Percentiles rank a stretch among this genome's conserved stretches.
Evolutionary conservation across 2,888 invertebrate genomes (phyloP).

Genomic region (Pycnomerus fuliginosus): DNA sequence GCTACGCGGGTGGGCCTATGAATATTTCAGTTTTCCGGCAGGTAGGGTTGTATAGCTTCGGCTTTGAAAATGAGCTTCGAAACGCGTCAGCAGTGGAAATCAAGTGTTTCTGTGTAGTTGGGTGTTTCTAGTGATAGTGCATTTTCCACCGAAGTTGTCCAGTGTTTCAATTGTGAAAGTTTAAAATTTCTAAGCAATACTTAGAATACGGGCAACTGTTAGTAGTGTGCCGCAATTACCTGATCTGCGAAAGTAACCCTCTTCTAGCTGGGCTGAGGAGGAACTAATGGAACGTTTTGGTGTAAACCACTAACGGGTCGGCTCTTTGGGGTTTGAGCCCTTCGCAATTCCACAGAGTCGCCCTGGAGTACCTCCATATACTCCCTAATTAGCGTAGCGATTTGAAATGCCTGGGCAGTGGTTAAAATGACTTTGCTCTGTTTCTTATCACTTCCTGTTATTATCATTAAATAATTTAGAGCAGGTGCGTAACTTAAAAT

Average conservation of each 20-base stretch:
- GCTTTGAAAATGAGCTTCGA: no score
- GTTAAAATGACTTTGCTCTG: conserved; percentile 90
- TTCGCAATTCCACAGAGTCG: conserved; percentile 41
- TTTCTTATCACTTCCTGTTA: conserved; percentile 86
- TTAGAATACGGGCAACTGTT: conserved; percentile 9
- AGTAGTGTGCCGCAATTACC: conserved; percentile 45
- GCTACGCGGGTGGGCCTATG: no score
- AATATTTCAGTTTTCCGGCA: no score
- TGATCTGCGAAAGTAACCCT: conserved; percentile 54
- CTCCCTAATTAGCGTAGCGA: conserved; percentile 88
- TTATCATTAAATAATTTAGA: conserved; percentile 88
- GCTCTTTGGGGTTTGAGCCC: conserved; percentile 43
- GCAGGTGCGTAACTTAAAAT: conserved; percentile 91
- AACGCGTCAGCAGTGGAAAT: no score
- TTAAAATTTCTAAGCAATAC: conserved; percentile 8
- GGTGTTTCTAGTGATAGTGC: no score
- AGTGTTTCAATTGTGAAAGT: conserved; percentile 12
- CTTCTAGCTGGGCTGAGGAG: conserved; percentile 61
- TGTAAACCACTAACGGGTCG: conserved; percentile 55
- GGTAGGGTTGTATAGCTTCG: no score
- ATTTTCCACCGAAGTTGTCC: conserved; percentile 11
- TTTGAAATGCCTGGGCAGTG: conserved; percentile 90
- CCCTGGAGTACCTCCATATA: conserved; percentile 66
- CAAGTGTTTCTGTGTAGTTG: no score
- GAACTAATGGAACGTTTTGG: conserved; percentile 58